phyloP scores from a whole-genome alignment of 1,140 invertebrate species.

The Cydia amplana region DNA sequence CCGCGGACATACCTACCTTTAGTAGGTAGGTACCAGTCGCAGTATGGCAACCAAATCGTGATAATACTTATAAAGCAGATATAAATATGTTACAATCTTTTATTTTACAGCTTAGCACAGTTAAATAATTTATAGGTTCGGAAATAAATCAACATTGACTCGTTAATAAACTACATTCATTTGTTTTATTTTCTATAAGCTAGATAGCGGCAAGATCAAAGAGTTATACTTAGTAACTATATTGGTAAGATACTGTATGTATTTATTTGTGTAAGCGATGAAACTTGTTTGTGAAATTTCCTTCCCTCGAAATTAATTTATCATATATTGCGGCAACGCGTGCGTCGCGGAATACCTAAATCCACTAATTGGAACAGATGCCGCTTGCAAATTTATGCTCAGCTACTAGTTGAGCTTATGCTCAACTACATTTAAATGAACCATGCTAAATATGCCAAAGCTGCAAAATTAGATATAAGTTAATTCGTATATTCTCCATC shows the following conservation, averaged over 20 bases:
- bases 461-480: neutral
- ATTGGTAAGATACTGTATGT: neutral
- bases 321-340: slow-evolving; percentile 3
- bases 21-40: no score
- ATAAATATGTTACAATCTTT: no score
- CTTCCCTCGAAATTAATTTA: slow-evolving; percentile 31
- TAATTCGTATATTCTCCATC: neutral
- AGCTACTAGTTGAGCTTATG: no score
- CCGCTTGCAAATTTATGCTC: slow-evolving; percentile 24
- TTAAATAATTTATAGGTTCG: neutral
- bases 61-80: neutral
- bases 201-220: no score
- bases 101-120: neutral
- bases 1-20: no score
- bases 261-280: neutral
- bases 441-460: neutral
- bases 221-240: no score
- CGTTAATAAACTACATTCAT: no score
- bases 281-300: neutral
- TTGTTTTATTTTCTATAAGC: no score
- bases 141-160: neutral
- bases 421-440: slow-evolving; percentile 17
- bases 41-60: no score
- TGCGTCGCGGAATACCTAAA: slow-evolving; percentile 15
- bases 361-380: slow-evolving; percentile 7